Evolutionary conservation across 1,140 invertebrate species (phyloP).

Genomic region (Drosophila mauritiana): DNA sequence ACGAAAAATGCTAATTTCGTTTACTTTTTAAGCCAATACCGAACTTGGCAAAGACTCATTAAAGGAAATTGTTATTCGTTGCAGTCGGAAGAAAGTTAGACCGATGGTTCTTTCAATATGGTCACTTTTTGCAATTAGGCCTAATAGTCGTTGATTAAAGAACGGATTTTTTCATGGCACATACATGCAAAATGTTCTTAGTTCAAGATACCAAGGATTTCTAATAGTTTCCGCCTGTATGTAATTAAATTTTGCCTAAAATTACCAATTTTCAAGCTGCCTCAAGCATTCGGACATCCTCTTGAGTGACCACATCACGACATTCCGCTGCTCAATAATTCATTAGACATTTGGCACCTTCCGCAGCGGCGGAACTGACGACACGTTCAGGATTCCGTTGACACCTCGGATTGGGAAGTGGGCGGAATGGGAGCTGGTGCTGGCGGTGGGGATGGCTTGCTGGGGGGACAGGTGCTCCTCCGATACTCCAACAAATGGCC

Average conservation of each 20-base stretch:
- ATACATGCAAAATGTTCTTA: no score
- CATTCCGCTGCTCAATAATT: conserved; percentile 46
- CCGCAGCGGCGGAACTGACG: conserved; percentile 20
- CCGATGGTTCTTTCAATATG: neutral
- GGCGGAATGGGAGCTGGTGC: neutral
- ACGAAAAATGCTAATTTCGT: conserved; percentile 34
- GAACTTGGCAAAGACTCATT: conserved; percentile 1
- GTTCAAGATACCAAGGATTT: no score
- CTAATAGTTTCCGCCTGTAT: no score
- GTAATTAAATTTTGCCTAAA: no score
- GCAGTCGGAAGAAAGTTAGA: neutral
- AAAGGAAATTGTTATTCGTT: conserved; percentile 6
- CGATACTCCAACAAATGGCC: conserved; percentile 52
- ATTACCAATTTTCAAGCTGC: no score
- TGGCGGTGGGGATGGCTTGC: neutral
- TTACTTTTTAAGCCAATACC: conserved; percentile 11
- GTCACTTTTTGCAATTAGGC: no score
- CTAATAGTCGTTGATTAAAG: no score
- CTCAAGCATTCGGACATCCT: neutral
- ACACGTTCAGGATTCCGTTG: conserved; percentile 39
- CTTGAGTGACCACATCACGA: conserved; percentile 13
- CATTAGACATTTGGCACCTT: conserved; percentile 48
- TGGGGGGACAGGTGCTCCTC: conserved; percentile 13
- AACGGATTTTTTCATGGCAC: no score
- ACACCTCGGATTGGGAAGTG: conserved; percentile 31